phyloP scores from a whole-genome alignment of 2,797 vertebrate species.

The Distichodus sexfasciatus region DNA sequence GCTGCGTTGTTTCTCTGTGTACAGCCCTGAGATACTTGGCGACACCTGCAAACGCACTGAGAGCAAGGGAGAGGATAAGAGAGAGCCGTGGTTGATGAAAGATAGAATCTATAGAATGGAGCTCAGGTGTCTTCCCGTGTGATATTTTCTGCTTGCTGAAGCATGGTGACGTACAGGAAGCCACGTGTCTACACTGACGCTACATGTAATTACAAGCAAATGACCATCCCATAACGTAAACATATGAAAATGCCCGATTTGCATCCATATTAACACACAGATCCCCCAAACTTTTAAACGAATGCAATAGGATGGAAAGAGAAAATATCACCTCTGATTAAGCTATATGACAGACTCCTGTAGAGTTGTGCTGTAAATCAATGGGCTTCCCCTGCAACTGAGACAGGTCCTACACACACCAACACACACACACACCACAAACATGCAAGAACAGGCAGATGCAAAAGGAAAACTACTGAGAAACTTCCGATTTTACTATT shows the following conservation, averaged over 20 bases:
- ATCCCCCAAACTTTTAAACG: background rate
- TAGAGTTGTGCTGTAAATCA: background rate
- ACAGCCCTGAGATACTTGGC: too few species aligned
- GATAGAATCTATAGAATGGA: background rate
- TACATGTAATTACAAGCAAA: background rate
- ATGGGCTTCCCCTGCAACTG: background rate
- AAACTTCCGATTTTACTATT: background rate
- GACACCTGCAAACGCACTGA: conserved; percentile 1
- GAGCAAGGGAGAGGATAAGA: background rate
- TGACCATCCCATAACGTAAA: background rate
- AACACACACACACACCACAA: background rate
- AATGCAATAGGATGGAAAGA: too few species aligned
- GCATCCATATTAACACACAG: background rate
- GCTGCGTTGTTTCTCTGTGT: too few species aligned
- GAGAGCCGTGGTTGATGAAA: background rate
- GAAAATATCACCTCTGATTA: background rate
- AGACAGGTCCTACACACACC: background rate
- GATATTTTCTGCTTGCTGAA: background rate
- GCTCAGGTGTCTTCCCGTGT: background rate
- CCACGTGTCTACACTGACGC: background rate
- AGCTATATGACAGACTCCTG: background rate
- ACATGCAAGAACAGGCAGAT: background rate
- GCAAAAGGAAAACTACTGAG: background rate
- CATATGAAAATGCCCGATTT: background rate
- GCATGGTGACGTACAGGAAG: background rate